Evolutionary conservation across 1,140 invertebrate genomes (phyloP).

Genomic region (Phenacoccus solenopsis): DNA sequence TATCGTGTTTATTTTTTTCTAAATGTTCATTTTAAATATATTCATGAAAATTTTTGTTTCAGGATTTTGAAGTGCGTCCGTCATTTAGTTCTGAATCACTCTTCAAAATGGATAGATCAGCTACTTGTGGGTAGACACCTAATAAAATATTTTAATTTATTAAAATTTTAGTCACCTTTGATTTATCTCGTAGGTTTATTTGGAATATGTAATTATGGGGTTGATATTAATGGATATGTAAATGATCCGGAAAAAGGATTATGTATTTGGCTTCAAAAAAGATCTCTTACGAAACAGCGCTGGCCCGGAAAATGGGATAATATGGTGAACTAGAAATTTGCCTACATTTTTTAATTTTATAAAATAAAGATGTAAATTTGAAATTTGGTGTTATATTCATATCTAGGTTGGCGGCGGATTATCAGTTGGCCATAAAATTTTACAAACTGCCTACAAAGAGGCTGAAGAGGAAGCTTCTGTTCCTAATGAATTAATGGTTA

Average conservation of each 20-base stretch:
- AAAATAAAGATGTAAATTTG: neutral
- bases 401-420: conserved; percentile 67
- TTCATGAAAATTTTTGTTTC: conserved; percentile 29
- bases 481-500: conserved; percentile 54
- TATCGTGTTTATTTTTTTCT: neutral
- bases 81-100: conserved; percentile 53
- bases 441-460: conserved; percentile 83
- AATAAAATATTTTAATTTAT: no score
- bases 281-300: conserved; percentile 81
- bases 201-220: conserved; percentile 84
- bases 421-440: conserved; percentile 69
- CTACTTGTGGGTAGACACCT: conserved; percentile 52
- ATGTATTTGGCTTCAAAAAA: conserved; percentile 84
- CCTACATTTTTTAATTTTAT: neutral
- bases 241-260: conserved; percentile 67
- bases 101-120: conserved; percentile 82
- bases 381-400: neutral
- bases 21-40: conserved; percentile 1
- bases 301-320: conserved; percentile 93
- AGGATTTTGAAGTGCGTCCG: conserved; percentile 73
- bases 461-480: conserved; percentile 87
- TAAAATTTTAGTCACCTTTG: no score
- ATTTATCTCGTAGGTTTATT: conserved; percentile 50
- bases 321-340: conserved; percentile 47
- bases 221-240: conserved; percentile 87